Percentiles rank a stretch among this genome's conserved stretches.
Evolutionary conservation across 2,113 vertebrate genomes (phyloP).

Genomic region (Glareola pratincola): DNA sequence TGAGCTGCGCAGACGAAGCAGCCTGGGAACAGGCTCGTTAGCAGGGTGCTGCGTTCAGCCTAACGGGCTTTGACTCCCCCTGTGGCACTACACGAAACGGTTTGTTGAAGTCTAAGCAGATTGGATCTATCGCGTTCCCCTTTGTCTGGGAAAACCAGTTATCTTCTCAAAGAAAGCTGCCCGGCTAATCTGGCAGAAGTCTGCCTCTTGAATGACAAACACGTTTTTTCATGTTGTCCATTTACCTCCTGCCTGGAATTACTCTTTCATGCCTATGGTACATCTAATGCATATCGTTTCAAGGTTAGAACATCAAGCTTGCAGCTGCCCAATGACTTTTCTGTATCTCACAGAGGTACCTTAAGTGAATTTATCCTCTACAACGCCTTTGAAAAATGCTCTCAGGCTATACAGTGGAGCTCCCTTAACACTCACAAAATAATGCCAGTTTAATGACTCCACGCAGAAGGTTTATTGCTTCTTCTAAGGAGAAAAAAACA

Average conservation of each 20-base stretch:
- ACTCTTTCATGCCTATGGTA: not conserved
- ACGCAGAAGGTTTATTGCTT: not conserved
- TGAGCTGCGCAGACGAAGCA: not conserved
- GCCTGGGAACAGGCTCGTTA: not conserved
- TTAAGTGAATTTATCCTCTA: slow-evolving; percentile 10
- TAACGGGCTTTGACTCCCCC: not conserved
- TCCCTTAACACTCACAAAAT: not conserved
- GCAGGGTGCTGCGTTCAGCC: not conserved
- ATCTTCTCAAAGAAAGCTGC: not conserved
- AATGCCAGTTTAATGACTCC: not conserved
- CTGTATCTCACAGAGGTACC: not conserved
- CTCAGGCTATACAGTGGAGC: not conserved
- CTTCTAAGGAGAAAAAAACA: not conserved
- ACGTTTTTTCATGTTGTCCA: not conserved
- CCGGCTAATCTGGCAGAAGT: not conserved
- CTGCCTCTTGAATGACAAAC: not conserved
- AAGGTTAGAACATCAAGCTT: not conserved
- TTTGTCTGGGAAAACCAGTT: not conserved
- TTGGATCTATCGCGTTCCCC: not conserved
- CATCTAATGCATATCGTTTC: not conserved
- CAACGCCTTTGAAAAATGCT: not conserved
- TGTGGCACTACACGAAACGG: not conserved
- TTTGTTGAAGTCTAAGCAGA: not conserved
- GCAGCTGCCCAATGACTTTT: not conserved
- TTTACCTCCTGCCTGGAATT: not conserved